Evolutionary conservation across 2,888 invertebrate species (phyloP).

Genomic region (Fabriciana adippe): DNA sequence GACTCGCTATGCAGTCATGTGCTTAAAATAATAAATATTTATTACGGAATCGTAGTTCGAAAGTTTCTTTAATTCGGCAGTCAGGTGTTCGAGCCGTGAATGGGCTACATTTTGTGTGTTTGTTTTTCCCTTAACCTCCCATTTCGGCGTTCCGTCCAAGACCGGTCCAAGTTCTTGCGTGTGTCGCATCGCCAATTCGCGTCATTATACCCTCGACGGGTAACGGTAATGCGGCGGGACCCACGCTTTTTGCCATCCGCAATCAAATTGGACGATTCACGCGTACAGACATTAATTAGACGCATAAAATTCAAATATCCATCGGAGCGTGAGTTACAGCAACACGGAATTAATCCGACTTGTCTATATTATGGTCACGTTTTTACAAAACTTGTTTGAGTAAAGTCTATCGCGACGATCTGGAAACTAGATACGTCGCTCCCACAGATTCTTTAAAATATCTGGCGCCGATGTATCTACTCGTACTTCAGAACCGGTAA

Average conservation of each 20-base stretch:
- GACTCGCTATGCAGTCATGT: slow-evolving; percentile 1
- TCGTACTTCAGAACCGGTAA: slow-evolving; percentile 55
- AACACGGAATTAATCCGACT: slow-evolving; percentile 65
- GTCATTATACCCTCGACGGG: slow-evolving; percentile 57
- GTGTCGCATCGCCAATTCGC: slow-evolving; percentile 67
- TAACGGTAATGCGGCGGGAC: slow-evolving; percentile 67
- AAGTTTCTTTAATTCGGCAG: slow-evolving; percentile 12
- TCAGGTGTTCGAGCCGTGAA: slow-evolving; percentile 65
- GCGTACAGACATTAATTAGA: slow-evolving; percentile 68
- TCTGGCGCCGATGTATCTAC: slow-evolving; percentile 52
- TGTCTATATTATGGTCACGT: slow-evolving; percentile 71
- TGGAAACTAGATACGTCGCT: slow-evolving; percentile 71
- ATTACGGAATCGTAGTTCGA: slow-evolving; percentile 19
- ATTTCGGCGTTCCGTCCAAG: slow-evolving; percentile 62
- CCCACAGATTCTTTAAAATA: slow-evolving; percentile 66
- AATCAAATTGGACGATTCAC: slow-evolving; percentile 68
- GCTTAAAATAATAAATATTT: slow-evolving; percentile 20
- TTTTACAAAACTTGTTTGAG: slow-evolving; percentile 69
- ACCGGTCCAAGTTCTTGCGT: slow-evolving; percentile 69
- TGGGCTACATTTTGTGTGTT: slow-evolving; percentile 63
- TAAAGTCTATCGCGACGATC: slow-evolving; percentile 72
- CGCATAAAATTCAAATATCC: slow-evolving; percentile 65
- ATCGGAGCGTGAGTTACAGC: slow-evolving; percentile 50
- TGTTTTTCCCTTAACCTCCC: slow-evolving; percentile 67
- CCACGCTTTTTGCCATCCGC: slow-evolving; percentile 64